phyloP scores from a whole-genome alignment of 2,797 vertebrate genomes.

The Pseudomugil gertrudae region DNA sequence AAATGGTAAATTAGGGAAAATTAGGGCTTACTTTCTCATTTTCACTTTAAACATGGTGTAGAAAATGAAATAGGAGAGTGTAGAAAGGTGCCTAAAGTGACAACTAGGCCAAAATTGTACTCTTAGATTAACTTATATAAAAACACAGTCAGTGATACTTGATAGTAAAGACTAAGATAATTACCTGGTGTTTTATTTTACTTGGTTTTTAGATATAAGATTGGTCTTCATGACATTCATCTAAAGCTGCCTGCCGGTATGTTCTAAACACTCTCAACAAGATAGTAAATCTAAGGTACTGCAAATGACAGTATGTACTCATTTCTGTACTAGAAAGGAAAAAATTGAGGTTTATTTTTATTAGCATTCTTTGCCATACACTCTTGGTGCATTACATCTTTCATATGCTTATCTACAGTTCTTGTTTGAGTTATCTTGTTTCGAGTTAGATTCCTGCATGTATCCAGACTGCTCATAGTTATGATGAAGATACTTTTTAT shows the following conservation, averaged over 20 bases:
- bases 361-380: neutral
- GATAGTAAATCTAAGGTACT: neutral
- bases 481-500: neutral
- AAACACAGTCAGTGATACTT: neutral
- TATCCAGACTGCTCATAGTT: neutral
- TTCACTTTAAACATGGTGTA: slow-evolving; percentile 1
- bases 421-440: neutral
- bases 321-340: neutral
- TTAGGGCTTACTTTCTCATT: slow-evolving; percentile 7
- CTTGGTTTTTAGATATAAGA: neutral
- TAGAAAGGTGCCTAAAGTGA: neutral
- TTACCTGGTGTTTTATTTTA: neutral
- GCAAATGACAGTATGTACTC: neutral
- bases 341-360: neutral
- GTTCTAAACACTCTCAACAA: neutral
- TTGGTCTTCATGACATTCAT: neutral
- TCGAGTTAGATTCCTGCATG: neutral
- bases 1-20: slow-evolving; percentile 16
- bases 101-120: neutral
- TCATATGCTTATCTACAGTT: neutral
- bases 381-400: neutral
- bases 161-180: neutral
- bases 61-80: slow-evolving; percentile 13
- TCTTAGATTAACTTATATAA: neutral
- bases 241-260: neutral